These are phyloP conservation scores for Andrena bicolor DNA, from an alignment of 2,888 invertebrate genomes.

Conservation along the genomic window DNA sequence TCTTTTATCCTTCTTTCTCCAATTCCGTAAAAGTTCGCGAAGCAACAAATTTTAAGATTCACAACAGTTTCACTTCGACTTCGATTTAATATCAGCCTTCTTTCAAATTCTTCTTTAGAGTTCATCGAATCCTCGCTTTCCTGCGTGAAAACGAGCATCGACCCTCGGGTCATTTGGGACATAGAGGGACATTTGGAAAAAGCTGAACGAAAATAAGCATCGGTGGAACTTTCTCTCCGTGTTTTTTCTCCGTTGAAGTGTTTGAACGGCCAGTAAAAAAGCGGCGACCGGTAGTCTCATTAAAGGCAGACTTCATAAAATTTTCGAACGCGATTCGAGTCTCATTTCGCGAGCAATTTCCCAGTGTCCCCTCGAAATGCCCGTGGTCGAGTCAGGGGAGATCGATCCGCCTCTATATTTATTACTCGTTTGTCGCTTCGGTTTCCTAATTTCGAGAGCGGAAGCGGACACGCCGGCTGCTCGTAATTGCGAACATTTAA, in stretches of 20 bases:
- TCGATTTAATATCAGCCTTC: no score
- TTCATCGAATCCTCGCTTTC: no score
- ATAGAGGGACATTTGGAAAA: no score
- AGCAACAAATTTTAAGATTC: no score
- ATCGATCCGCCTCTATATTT: constrained; percentile 42
- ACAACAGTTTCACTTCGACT: no score
- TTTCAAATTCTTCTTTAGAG: no score
- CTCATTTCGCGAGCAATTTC: background rate
- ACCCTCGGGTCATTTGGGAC: no score
- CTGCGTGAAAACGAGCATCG: no score
- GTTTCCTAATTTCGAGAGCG: constrained; percentile 44
- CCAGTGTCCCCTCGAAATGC: background rate
- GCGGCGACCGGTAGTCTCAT: background rate
- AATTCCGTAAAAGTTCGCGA: no score
- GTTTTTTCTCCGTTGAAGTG: background rate
- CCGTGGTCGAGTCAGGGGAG: background rate
- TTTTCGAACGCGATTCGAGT: background rate
- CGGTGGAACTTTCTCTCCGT: background rate
- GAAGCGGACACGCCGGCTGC: background rate
- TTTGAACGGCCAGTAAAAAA: background rate
- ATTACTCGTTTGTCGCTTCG: constrained; percentile 39
- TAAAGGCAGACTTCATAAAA: background rate
- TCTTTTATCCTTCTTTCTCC: no score
- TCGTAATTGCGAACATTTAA: constrained; percentile 53
- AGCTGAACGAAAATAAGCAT: no score